Evolutionary conservation across 2,797 vertebrate genomes (phyloP).

Genomic region (Harpagifer antarcticus): DNA sequence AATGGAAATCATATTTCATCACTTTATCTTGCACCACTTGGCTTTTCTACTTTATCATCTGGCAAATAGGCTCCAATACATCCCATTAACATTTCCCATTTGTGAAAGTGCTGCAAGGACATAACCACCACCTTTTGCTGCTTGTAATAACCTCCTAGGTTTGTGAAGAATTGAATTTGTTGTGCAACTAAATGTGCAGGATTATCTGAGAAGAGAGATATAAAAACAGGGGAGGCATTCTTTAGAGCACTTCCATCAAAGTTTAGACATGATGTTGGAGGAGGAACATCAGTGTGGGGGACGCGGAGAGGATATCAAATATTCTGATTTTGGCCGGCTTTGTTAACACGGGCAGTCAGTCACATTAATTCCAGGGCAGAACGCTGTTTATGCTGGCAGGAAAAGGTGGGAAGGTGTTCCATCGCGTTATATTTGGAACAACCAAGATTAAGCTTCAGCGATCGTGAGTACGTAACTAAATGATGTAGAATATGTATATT

Average conservation of each 20-base stretch:
- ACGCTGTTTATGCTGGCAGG: neutral
- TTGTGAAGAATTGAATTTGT: conserved; percentile 4
- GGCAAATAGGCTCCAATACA: conserved; percentile 12
- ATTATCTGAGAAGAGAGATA: neutral
- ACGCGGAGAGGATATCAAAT: conserved; percentile 23
- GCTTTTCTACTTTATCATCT: conserved; percentile 3
- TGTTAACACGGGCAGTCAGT: conserved; percentile 10
- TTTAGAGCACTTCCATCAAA: conserved; percentile 1
- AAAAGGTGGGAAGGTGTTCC: neutral
- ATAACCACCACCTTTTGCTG: neutral
- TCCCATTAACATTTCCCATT: neutral
- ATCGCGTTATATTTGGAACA: neutral
- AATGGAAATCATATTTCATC: conserved; percentile 11
- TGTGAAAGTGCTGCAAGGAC: neutral
- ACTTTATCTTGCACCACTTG: neutral
- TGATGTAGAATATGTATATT: neutral
- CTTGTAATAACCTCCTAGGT: neutral
- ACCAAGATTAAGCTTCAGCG: neutral
- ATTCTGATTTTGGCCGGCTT: conserved; percentile 2
- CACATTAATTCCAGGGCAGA: conserved; percentile 1
- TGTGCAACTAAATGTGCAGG: conserved; percentile 1
- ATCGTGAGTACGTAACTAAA: neutral
- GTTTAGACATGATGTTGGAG: neutral
- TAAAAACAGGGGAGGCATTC: neutral
- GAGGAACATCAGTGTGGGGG: neutral